These are phyloP conservation scores for Ellobius talpinus DNA, from an alignment of 2,113 vertebrate genomes.

Conservation along the genomic window DNA sequence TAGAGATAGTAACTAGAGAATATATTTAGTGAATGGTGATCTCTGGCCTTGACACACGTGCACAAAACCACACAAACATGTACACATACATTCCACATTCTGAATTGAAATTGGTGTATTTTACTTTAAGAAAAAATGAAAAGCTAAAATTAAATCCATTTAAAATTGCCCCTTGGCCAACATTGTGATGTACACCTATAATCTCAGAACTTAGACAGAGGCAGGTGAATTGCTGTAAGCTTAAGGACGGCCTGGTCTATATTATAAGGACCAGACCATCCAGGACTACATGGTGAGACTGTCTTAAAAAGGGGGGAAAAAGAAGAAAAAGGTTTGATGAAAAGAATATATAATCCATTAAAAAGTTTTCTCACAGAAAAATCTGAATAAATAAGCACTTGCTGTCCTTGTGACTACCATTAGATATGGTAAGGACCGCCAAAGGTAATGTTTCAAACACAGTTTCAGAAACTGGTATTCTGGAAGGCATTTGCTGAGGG, in stretches of 20 bases:
- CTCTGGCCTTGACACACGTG: not conserved
- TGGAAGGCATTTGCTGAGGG: not conserved
- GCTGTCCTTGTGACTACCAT: not conserved
- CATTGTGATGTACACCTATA: not conserved
- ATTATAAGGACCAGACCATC: not conserved
- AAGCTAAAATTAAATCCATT: slow-evolving; percentile 5
- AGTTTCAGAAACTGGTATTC: not conserved
- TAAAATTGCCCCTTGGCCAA: slow-evolving; percentile 27
- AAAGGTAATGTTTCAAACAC: not conserved
- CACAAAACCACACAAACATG: not conserved
- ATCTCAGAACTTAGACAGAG: not conserved
- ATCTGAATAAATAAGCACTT: not conserved
- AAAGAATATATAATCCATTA: not conserved
- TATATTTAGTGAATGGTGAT: not conserved
- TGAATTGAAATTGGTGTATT: not conserved
- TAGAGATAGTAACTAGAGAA: not conserved
- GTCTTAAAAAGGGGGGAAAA: not conserved
- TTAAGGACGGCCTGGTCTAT: not conserved
- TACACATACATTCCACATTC: not conserved
- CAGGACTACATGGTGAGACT: not conserved
- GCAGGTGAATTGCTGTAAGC: not conserved
- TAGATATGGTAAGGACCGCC: not conserved
- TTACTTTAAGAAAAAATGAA: not conserved
- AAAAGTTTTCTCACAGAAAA: not conserved
- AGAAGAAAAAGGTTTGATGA: not conserved